Conservation (phyloP, 2,113 vertebrate genomes). For the Vicugna pacos region DNA sequence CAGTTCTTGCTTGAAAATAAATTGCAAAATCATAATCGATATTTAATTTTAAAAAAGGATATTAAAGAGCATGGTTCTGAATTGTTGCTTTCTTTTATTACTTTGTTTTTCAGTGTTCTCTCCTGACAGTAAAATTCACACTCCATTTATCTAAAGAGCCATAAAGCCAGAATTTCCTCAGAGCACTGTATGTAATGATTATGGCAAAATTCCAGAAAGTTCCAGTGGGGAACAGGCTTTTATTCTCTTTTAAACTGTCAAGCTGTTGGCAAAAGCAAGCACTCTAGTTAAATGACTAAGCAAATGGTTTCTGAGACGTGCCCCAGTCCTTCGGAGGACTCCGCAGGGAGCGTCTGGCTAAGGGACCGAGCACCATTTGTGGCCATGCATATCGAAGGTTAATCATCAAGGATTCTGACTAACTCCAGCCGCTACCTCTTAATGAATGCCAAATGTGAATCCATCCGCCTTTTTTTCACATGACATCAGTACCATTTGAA, state of each 20-base stretch:
- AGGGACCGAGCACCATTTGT: constrained; percentile 41
- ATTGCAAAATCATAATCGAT: neutral
- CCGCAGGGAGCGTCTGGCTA: constrained; percentile 65
- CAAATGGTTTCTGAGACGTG: constrained; percentile 73
- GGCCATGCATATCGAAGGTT: constrained; percentile 70
- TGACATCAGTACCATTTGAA: neutral
- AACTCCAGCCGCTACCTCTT: constrained; percentile 64
- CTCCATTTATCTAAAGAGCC: constrained; percentile 10
- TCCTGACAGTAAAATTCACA: constrained; percentile 63
- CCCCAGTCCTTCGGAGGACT: constrained; percentile 64
- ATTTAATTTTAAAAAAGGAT: constrained; percentile 5
- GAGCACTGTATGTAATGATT: constrained; percentile 66
- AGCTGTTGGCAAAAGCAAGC: constrained; percentile 78
- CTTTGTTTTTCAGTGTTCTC: constrained; percentile 63
- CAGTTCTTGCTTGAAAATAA: constrained; percentile 25
- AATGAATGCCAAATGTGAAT: constrained; percentile 71
- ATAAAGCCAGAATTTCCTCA: constrained; percentile 69
- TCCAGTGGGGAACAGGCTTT: constrained; percentile 58
- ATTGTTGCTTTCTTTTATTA: constrained; percentile 30
- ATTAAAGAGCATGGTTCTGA: neutral
- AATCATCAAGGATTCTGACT: constrained; percentile 69
- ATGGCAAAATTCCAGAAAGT: constrained; percentile 74
- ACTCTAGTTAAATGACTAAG: constrained; percentile 78
- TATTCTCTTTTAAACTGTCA: constrained; percentile 76
- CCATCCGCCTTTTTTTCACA: constrained; percentile 44